Base-by-base conservation (phyloP, 1,140 invertebrate species). In the Drosophila suzukii region DNA sequence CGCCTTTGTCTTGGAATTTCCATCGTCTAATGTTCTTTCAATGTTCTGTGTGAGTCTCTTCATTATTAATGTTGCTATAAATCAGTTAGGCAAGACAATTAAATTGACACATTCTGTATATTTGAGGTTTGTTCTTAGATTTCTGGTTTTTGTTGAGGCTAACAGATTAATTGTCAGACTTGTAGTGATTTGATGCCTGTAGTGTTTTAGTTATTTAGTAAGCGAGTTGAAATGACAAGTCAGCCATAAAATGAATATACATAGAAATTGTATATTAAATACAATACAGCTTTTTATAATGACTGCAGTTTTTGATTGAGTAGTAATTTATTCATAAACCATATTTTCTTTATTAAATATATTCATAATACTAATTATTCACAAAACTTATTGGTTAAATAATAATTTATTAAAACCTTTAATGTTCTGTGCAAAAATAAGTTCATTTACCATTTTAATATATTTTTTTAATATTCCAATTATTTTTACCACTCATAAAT, bases 61-160 rank as follows among this genome's bases (percentile, higher is more conserved):
- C 32, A 65, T 75, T 75, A 75, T 75, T 72, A 50, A 65, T 65
- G 72, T 27, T 20, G 50, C 58, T 32, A 75, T 75, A 75, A 75
- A 75, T 75, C 72, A 75, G 59, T 75, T 50, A 17, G 70, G 12
- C 38, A 11, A 53, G 59, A 55, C 72, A 75, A 75, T 75, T 75
- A 75, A 75, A 75, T 75, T 75, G 72, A 75, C 71, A 75, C 59
- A 65, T 57, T 71, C 30, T 57, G 67, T 71, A 41, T 50, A 58
- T 43, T 50, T 72, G 53, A 50, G 65, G 66, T 58, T 66, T 71
- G 66, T 72, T 71, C 44, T 71, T 34, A 13, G 51, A 68, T 68
- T 68, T 68, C 60, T 66, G 17, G 44, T 17, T 70, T 71, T 70
- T 71, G 44, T 71, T 50, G 6, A 5, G 41, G 51, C 12, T 32